Conservation (phyloP, 2,888 invertebrate genomes). For the Heterodera filipjevi region DNA sequence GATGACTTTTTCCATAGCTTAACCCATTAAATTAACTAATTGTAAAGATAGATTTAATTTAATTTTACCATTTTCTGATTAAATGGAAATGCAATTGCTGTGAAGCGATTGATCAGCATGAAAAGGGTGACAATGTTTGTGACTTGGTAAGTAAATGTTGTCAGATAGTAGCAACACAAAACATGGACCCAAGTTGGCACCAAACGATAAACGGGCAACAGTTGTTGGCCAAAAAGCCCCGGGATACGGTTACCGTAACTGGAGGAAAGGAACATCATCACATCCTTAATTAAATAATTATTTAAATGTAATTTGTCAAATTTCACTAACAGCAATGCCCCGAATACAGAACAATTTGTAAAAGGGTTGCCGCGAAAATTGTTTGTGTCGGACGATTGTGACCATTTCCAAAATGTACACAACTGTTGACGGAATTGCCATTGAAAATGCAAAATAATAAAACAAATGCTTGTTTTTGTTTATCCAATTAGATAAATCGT, state of each 20-base stretch:
- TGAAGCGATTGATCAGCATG: neutral
- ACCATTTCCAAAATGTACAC: neutral
- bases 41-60: neutral
- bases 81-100: neutral
- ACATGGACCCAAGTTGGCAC: neutral
- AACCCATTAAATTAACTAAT: neutral
- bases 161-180: neutral
- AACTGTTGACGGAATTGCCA: neutral
- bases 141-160: neutral
- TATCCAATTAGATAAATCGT: neutral
- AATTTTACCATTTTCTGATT: neutral
- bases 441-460: neutral
- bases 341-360: neutral
- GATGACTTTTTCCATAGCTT: neutral
- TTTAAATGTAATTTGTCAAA: neutral
- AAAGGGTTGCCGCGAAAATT: neutral
- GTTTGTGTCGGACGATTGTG: neutral
- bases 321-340: neutral
- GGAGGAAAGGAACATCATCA: neutral
- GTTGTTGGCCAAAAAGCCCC: neutral
- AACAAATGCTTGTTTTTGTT: neutral
- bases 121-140: neutral
- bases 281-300: neutral
- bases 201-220: neutral
- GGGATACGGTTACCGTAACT: conserved; percentile 3